A percentile compares a stretch with the other conserved stretches of the same genome.
Evolutionary conservation across 23 tunicate genomes (phyloP).

Genomic region (Clavelina lepadiformis): DNA sequence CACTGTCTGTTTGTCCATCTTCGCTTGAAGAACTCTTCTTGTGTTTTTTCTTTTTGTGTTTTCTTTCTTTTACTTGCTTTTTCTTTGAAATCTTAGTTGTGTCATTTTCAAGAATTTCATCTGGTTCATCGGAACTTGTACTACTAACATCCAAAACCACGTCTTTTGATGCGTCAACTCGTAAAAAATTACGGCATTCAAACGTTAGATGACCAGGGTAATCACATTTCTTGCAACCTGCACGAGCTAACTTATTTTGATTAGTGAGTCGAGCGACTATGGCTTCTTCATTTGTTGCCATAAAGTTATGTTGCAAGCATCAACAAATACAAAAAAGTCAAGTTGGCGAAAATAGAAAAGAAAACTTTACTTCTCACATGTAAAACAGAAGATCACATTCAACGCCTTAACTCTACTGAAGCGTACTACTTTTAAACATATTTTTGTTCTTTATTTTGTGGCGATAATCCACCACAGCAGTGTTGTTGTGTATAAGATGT

Average conservation of each 20-base stretch:
- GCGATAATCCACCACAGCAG: too few relatives aligned
- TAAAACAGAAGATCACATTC: too few relatives aligned
- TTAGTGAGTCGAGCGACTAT: conserved; percentile 84
- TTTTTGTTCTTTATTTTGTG: too few relatives aligned
- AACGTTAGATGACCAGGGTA: conserved; percentile 90
- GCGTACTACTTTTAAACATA: too few relatives aligned
- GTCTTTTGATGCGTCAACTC: conserved; percentile 63
- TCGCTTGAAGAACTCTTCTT: conserved; percentile 17
- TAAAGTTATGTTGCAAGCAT: too few relatives aligned
- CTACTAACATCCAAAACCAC: conserved; percentile 90
- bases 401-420: too few relatives aligned
- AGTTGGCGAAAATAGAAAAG: too few relatives aligned
- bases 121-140: conserved; percentile 73
- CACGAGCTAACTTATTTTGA: conserved; percentile 43
- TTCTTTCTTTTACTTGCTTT: conserved; percentile 14
- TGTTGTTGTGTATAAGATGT: too few relatives aligned
- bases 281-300: conserved; percentile 56
- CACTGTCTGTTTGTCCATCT: conserved; percentile 4
- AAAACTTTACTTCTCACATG: too few relatives aligned
- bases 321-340: too few relatives aligned
- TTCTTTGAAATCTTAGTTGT: conserved; percentile 1
- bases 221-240: conserved; percentile 93
- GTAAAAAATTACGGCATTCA: conserved; percentile 81
- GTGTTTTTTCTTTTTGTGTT: conserved; percentile 11
- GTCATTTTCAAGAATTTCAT: conserved; percentile 15